A percentile compares a stretch with the other conserved stretches of the same genome.
Evolutionary conservation across 2,113 vertebrate genomes (phyloP).

Genomic region (Cricetomys ansorgei): DNA sequence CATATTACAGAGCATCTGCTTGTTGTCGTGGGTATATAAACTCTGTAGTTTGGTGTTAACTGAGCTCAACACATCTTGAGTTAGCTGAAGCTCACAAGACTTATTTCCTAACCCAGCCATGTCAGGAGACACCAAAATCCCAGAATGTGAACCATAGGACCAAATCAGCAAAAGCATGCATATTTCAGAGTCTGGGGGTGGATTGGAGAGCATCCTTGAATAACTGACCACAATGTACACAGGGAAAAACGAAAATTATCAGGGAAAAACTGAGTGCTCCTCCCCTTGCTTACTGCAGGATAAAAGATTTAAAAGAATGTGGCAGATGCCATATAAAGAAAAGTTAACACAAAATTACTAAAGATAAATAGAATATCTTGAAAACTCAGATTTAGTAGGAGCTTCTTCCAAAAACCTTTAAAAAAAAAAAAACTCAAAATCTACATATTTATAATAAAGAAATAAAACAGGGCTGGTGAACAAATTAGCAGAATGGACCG

Average conservation of each 20-base stretch:
- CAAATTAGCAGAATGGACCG: neutral
- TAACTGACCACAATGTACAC: neutral
- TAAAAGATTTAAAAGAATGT: neutral
- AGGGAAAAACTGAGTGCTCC: neutral
- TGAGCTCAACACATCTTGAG: slow-evolving; percentile 18
- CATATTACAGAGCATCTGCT: slow-evolving; percentile 44
- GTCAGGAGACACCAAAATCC: neutral
- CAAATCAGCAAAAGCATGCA: slow-evolving; percentile 19
- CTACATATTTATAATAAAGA: neutral
- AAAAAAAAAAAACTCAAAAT: neutral
- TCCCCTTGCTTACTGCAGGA: neutral
- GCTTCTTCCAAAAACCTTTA: slow-evolving; percentile 7
- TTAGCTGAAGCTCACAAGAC: slow-evolving; percentile 3
- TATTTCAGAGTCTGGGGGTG: neutral
- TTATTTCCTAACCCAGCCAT: slow-evolving; percentile 31
- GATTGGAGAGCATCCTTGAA: neutral
- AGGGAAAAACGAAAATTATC: neutral
- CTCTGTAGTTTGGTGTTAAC: slow-evolving; percentile 36
- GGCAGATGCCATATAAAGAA: neutral
- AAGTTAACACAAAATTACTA: neutral
- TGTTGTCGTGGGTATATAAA: slow-evolving; percentile 35
- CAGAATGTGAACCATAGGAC: neutral
- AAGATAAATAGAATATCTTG: neutral
- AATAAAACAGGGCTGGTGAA: neutral
- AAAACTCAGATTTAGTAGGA: slow-evolving; percentile 14